Percentiles rank a stretch among this genome's conserved stretches.
These are phyloP conservation scores for Phlogophora meticulosa DNA, from an alignment of 2,888 invertebrate species.

Conservation along the genomic window DNA sequence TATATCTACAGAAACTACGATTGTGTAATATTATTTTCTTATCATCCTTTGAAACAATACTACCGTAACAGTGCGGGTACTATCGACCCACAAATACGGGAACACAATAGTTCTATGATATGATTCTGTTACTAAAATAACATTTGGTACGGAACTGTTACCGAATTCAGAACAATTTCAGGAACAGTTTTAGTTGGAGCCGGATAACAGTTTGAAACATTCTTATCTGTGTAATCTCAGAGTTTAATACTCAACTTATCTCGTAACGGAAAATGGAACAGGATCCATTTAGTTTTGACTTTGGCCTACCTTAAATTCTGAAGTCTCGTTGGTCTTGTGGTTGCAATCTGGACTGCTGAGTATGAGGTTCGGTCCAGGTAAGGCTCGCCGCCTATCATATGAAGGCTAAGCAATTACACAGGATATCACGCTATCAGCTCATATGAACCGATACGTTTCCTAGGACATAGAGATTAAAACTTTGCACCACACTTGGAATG, in stretches of 20 bases:
- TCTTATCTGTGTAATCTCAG: constrained; percentile 30
- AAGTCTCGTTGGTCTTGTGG: not conserved
- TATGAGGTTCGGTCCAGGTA: not conserved
- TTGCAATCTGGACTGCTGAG: not conserved
- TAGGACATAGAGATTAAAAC: too few relatives aligned
- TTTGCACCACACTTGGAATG: too few relatives aligned
- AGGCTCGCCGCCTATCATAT: too few relatives aligned
- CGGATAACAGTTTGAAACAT: constrained; percentile 26
- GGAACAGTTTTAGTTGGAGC: constrained; percentile 25
- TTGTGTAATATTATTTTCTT: constrained; percentile 11
- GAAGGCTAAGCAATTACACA: too few relatives aligned
- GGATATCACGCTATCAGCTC: too few relatives aligned
- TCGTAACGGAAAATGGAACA: constrained; percentile 12
- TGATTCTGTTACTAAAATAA: constrained; percentile 39
- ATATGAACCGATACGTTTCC: too few relatives aligned
- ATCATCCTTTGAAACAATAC: constrained; percentile 20
- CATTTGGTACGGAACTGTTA: constrained; percentile 19
- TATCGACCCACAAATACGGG: constrained; percentile 51
- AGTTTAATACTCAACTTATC: constrained; percentile 12
- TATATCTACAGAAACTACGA: not conserved
- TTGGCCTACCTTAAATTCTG: not conserved
- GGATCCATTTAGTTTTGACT: constrained; percentile 1
- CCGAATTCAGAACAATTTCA: constrained; percentile 30
- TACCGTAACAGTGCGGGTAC: constrained; percentile 39
- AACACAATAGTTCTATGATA: constrained; percentile 31